phyloP scores from a whole-genome alignment of 2,113 vertebrate genomes.

The Thermophis baileyi region DNA sequence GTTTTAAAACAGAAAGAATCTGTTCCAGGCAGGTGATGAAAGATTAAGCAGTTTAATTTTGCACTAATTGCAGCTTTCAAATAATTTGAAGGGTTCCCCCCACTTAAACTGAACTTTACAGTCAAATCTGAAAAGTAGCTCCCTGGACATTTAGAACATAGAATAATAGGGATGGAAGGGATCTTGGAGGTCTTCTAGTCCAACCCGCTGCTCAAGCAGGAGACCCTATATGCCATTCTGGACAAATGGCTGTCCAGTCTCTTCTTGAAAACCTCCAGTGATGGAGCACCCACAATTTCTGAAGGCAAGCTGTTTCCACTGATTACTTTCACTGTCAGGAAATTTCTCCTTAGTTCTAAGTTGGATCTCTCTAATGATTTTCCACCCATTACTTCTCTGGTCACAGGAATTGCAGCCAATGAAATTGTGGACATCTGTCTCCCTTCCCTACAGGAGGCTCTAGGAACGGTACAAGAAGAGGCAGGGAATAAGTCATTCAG shows the following conservation, averaged over 20 bases:
- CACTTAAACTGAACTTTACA: background rate
- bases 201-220: background rate
- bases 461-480: too few species aligned
- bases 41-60: background rate
- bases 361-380: background rate
- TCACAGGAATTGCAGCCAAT: background rate
- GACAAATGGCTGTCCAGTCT: background rate
- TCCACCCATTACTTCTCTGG: background rate
- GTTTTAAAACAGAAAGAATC: background rate
- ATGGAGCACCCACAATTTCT: background rate
- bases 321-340: background rate
- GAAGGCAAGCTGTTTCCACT: background rate
- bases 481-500: too few species aligned
- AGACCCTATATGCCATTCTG: background rate
- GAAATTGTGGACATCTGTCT: too few species aligned
- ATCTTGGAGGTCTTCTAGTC: background rate
- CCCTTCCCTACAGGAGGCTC: too few species aligned
- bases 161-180: background rate
- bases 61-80: background rate
- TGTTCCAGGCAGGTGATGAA: background rate
- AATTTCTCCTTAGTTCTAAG: background rate
- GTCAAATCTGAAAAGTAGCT: background rate
- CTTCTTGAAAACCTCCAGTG: background rate
- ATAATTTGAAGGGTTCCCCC: background rate
- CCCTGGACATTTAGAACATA: background rate